Conservation (phyloP, 2,797 vertebrate species). For the Eidolon dupreanum region DNA sequence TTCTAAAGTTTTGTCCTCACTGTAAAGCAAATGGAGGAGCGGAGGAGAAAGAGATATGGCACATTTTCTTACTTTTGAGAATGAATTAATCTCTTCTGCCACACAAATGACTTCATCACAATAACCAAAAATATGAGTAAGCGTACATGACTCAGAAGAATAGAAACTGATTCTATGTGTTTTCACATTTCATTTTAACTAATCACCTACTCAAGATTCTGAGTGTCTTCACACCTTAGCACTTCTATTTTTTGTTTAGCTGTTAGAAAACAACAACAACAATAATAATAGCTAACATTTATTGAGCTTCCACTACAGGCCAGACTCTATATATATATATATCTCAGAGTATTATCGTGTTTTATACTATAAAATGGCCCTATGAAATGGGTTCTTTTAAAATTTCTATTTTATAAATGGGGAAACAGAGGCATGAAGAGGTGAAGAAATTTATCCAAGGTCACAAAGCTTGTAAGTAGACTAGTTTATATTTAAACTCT, state of each 20-base stretch:
- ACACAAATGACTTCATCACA: neutral
- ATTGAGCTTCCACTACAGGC: neutral
- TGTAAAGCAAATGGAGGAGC: conserved; percentile 81
- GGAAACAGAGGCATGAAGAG: neutral
- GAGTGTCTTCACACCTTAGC: neutral
- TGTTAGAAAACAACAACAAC: neutral
- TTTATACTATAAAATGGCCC: neutral
- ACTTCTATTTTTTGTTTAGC: neutral
- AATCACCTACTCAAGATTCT: neutral
- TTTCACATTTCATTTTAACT: neutral
- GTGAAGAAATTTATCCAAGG: neutral
- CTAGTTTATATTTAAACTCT: neutral
- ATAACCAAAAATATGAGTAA: neutral
- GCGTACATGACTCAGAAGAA: neutral
- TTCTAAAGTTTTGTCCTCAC: conserved; percentile 90
- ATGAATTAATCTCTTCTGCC: neutral
- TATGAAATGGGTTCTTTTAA: neutral
- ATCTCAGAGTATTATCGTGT: neutral
- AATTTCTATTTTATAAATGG: neutral
- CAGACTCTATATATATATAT: neutral
- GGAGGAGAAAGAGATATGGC: conserved; percentile 1
- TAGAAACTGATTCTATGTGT: neutral
- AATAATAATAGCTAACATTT: neutral
- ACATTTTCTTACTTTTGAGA: conserved; percentile 20
- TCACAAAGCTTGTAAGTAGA: neutral